These are phyloP conservation scores for Drosophila niveifrons DNA, from an alignment of 2,888 invertebrate species.

Conservation along the genomic window DNA sequence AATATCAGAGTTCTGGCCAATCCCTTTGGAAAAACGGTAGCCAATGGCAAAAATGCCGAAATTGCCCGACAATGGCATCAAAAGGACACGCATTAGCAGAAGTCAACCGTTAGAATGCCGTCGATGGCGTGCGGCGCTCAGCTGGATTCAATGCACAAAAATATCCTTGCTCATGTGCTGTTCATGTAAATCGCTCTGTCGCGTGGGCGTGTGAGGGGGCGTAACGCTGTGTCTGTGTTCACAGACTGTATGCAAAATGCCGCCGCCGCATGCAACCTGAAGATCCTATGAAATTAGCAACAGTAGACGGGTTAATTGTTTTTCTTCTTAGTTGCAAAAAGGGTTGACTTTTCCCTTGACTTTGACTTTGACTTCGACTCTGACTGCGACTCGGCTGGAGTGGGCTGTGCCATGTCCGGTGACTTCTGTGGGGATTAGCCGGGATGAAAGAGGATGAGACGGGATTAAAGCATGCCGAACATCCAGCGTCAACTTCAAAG, in stretches of 20 bases:
- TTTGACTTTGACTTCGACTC: conserved; percentile 11
- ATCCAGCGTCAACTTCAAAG: conserved; percentile 16
- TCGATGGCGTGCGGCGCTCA: conserved; percentile 48
- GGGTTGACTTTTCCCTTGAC: conserved; percentile 60
- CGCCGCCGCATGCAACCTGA: conserved; percentile 35
- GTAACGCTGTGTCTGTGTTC: conserved; percentile 50
- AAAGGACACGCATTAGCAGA: conserved; percentile 37
- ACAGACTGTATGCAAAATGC: conserved; percentile 57
- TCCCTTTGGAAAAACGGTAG: conserved; percentile 53
- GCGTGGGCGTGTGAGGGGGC: conserved; percentile 65
- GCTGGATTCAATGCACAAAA: conserved; percentile 17
- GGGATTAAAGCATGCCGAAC: conserved; percentile 57
- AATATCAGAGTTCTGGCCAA: conserved; percentile 8
- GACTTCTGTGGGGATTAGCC: conserved; percentile 81
- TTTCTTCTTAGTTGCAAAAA: conserved; percentile 52
- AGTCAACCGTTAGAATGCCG: conserved; percentile 35
- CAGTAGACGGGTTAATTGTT: conserved; percentile 78
- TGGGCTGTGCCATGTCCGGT: conserved; percentile 67
- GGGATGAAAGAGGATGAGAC: conserved; percentile 78
- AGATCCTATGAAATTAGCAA: conserved; percentile 78
- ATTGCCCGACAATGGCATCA: conserved; percentile 37
- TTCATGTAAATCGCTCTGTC: conserved; percentile 37
- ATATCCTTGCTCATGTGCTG: conserved; percentile 9
- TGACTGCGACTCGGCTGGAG: neutral
- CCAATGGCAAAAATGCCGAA: conserved; percentile 28